Evolutionary conservation across 1,140 invertebrate genomes (phyloP).

Genomic region (Zophobas morio): DNA sequence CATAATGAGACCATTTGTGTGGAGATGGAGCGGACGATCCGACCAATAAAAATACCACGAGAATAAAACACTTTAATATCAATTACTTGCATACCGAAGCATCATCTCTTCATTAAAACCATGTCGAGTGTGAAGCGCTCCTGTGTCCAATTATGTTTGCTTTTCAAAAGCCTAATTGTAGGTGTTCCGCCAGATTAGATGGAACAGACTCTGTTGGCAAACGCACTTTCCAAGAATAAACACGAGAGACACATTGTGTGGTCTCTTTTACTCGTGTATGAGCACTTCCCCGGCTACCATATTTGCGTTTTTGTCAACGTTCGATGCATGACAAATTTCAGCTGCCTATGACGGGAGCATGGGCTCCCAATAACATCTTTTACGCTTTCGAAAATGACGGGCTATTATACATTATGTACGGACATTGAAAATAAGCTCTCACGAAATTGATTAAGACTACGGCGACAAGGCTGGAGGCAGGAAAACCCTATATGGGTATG

Average conservation of each 20-base stretch:
- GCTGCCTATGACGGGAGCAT: background rate
- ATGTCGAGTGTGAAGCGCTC: constrained; percentile 39
- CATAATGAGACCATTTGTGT: constrained; percentile 41
- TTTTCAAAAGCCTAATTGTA: constrained; percentile 40
- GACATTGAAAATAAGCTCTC: constrained; percentile 16
- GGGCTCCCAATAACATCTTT: background rate
- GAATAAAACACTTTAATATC: constrained; percentile 41
- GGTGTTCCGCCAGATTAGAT: constrained; percentile 36
- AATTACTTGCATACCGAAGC: constrained; percentile 41
- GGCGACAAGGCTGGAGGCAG: background rate
- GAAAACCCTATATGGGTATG: background rate
- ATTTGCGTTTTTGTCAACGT: constrained; percentile 3
- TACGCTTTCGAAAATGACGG: background rate
- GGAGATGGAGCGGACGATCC: constrained; percentile 30
- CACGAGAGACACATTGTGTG: constrained; percentile 27
- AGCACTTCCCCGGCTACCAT: background rate
- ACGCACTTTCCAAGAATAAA: constrained; percentile 40
- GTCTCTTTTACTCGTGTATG: constrained; percentile 11
- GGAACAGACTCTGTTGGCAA: constrained; percentile 20
- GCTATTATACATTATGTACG: constrained; percentile 22
- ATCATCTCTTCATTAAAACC: constrained; percentile 42
- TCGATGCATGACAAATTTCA: constrained; percentile 1
- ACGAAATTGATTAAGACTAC: constrained; percentile 14
- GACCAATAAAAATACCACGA: constrained; percentile 37
- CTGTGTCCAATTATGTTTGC: constrained; percentile 39